A percentile compares a stretch with the other conserved stretches of the same genome.
Evolutionary conservation across 2,888 invertebrate species (phyloP).

Genomic region (Lysandra bellargus): DNA sequence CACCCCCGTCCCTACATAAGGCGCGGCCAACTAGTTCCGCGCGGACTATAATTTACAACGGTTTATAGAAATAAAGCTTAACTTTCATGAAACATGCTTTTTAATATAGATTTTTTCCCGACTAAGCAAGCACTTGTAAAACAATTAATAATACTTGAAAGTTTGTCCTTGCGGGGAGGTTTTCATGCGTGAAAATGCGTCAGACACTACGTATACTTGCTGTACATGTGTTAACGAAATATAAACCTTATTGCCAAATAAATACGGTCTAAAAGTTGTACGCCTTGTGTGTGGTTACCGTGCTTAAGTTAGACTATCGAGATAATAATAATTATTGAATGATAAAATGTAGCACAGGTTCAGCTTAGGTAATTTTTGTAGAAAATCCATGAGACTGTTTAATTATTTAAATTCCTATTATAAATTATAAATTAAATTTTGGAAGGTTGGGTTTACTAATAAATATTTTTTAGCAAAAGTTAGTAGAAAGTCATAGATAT

Average conservation of each 20-base stretch:
- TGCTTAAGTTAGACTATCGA: not conserved
- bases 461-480: no score
- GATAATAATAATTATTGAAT: not conserved
- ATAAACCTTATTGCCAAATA: not conserved
- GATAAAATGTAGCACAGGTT: not conserved
- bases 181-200: slow-evolving; percentile 14
- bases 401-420: no score
- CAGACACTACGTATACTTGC: not conserved
- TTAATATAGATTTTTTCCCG: not conserved
- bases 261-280: not conserved
- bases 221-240: not conserved
- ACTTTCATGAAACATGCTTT: no score
- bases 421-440: no score
- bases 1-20: no score
- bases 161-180: slow-evolving; percentile 3
- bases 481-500: no score
- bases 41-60: no score
- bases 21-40: no score
- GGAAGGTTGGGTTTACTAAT: no score
- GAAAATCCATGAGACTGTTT: no score
- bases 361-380: no score
- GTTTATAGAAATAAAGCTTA: no score
- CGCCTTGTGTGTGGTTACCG: not conserved
- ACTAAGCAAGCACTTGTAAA: not conserved
- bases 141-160: slow-evolving; percentile 21